Evolutionary conservation across 1,140 invertebrate genomes (phyloP).

Genomic region (Orchestia grillus): DNA sequence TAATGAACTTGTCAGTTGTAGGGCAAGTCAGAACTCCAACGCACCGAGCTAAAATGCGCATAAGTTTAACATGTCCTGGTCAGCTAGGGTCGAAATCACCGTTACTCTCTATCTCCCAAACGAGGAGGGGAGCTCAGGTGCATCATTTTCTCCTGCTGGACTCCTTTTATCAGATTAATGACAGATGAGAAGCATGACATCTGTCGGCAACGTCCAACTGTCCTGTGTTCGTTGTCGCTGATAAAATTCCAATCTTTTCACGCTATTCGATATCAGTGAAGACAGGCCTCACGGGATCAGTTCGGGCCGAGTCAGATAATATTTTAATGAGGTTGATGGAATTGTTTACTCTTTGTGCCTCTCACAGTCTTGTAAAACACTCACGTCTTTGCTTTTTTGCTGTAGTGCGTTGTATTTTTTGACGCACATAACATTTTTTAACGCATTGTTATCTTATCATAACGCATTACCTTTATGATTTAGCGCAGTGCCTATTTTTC

Average conservation of each 20-base stretch:
- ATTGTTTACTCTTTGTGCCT: background rate
- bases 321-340: background rate
- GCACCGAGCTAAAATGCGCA: background rate
- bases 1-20: background rate
- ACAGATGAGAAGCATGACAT: background rate
- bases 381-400: too few species aligned
- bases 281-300: background rate
- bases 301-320: background rate
- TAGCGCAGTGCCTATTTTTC: too few species aligned
- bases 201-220: background rate
- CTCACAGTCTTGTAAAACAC: background rate
- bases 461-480: too few species aligned
- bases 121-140: background rate
- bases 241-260: background rate
- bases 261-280: background rate
- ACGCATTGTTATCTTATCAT: too few species aligned
- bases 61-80: too few species aligned
- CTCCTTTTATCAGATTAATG: background rate
- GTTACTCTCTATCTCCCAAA: background rate
- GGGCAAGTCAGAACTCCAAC: background rate
- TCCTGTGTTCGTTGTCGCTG: background rate
- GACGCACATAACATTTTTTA: too few species aligned
- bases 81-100: background rate
- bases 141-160: background rate
- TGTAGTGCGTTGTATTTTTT: too few species aligned